phyloP scores from a whole-genome alignment of 2,113 vertebrate species.

The Lampris incognitus region DNA sequence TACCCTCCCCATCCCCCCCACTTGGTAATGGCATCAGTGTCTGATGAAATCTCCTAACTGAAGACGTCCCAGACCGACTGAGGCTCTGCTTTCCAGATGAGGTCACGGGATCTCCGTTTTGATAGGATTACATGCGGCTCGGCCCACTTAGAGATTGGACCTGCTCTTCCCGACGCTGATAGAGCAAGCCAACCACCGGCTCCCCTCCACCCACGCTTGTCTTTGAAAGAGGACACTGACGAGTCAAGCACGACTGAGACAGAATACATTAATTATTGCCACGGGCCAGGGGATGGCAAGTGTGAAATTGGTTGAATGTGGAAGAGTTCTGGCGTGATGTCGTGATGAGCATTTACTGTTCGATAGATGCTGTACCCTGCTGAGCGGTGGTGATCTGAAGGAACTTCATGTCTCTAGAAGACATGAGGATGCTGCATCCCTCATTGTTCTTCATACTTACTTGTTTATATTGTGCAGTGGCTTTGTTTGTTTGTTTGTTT shows the following conservation, averaged over 20 bases:
- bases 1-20: conserved; percentile 26
- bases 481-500: background rate
- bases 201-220: conserved; percentile 21
- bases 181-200: conserved; percentile 57
- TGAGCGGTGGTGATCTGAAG: too few relatives aligned
- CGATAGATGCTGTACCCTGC: too few relatives aligned
- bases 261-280: conserved; percentile 21
- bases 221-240: conserved; percentile 61
- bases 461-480: background rate
- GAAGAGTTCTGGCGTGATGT: background rate
- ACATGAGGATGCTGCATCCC: background rate
- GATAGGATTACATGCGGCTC: conserved; percentile 80
- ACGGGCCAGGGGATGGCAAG: background rate
- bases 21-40: conserved; percentile 75
- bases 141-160: conserved; percentile 81
- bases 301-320: background rate
- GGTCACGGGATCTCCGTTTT: conserved; percentile 77
- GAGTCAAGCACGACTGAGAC: conserved; percentile 50
- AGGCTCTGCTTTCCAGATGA: conserved; percentile 73
- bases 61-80: conserved; percentile 64
- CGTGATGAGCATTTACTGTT: too few relatives aligned
- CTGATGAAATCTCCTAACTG: conserved; percentile 80
- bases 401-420: background rate
- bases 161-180: conserved; percentile 71
- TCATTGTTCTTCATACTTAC: conserved; percentile 11